A percentile compares a stretch with the other conserved stretches of the same genome.
These are phyloP conservation scores for Aphelocoma californica DNA, from an alignment of 2,797 vertebrate genomes.

Conservation along the genomic window DNA sequence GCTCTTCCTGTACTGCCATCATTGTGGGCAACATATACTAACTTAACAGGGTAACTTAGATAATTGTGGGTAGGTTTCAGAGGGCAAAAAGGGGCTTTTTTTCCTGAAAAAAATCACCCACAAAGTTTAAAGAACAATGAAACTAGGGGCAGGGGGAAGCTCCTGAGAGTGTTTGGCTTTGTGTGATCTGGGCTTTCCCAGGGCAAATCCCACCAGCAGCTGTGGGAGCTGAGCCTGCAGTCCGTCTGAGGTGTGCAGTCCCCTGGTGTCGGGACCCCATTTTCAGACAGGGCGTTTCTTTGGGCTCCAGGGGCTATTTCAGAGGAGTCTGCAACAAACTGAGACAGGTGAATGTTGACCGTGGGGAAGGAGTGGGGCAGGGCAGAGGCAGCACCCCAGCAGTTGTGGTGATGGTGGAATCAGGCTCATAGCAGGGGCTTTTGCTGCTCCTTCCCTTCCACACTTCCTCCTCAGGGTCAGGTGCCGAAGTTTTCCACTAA, in stretches of 20 bases:
- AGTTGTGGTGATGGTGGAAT: not conserved
- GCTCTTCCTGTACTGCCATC: not conserved
- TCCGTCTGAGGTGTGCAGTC: not conserved
- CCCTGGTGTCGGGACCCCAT: fast-evolving
- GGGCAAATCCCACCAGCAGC: fast-evolving
- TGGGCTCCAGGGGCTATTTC: not conserved
- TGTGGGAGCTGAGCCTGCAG: not conserved
- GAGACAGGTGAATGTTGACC: fast-evolving
- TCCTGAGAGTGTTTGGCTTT: fast-evolving
- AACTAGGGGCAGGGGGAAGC: not conserved
- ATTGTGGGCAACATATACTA: not conserved
- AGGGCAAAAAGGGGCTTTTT: not conserved
- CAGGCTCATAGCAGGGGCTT: not conserved
- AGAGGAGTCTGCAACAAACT: not conserved
- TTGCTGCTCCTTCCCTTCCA: not conserved
- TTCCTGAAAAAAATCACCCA: not conserved
- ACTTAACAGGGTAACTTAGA: not conserved
- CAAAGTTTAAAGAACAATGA: not conserved
- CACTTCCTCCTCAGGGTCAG: not conserved
- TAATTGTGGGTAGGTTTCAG: not conserved
- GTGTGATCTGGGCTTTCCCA: not conserved
- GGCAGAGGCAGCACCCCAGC: not conserved
- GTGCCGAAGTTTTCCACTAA: not conserved
- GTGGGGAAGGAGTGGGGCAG: fast-evolving
- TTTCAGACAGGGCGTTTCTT: not conserved